Evolutionary conservation across 2,113 vertebrate species (phyloP).

Genomic region (Syrmaticus mikado): DNA sequence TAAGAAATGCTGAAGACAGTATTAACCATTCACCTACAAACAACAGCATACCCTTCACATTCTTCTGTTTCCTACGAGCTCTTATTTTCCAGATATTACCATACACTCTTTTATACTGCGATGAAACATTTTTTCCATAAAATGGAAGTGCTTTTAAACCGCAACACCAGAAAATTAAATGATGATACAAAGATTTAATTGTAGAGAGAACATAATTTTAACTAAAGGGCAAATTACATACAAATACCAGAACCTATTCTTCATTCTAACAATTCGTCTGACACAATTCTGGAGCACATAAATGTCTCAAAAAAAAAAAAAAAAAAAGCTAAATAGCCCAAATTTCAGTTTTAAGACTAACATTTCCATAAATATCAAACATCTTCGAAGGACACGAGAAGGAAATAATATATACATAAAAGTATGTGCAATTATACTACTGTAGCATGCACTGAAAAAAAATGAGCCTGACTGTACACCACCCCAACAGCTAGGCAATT

Average conservation of each 20-base stretch:
- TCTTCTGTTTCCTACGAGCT: background rate
- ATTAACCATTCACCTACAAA: constrained; percentile 39
- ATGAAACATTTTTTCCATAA: background rate
- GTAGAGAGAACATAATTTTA: background rate
- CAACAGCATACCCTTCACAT: background rate
- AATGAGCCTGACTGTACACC: background rate
- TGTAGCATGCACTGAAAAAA: background rate
- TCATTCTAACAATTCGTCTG: background rate
- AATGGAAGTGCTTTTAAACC: background rate
- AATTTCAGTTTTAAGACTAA: background rate
- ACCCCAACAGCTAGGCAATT: background rate
- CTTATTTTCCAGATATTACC: background rate
- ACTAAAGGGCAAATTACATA: background rate
- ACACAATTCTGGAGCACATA: background rate
- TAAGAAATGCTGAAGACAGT: constrained; percentile 25
- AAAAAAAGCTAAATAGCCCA: background rate
- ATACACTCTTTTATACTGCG: background rate
- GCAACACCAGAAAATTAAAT: background rate
- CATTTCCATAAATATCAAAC: background rate
- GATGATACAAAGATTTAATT: background rate
- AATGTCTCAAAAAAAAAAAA: no score
- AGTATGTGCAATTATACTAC: accelerated
- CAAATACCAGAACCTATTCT: background rate
- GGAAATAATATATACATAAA: background rate
- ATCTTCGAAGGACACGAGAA: background rate